phyloP scores from a whole-genome alignment of 2,888 invertebrate species.

The Tiliacea citrago region DNA sequence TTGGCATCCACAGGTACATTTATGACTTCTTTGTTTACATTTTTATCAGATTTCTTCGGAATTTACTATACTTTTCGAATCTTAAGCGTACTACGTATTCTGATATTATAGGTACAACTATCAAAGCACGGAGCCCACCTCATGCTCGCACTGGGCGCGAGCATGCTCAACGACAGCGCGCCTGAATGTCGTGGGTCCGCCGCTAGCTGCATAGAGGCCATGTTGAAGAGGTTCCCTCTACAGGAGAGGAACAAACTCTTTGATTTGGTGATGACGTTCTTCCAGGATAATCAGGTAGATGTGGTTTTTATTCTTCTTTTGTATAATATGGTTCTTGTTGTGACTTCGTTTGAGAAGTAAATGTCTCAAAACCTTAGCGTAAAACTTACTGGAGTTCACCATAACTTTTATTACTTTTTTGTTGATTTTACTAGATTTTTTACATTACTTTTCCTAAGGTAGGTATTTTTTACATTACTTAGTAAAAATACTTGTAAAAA shows the following conservation, averaged over 20 bases:
- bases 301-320: too few species aligned
- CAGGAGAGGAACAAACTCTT: conserved; percentile 93
- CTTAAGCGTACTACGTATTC: conserved; percentile 55
- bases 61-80: neutral
- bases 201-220: conserved; percentile 93
- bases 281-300: conserved; percentile 88
- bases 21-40: neutral
- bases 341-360: too few species aligned
- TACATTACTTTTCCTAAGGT: too few species aligned
- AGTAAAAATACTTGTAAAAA: too few species aligned
- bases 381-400: too few species aligned
- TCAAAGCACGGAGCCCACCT: conserved; percentile 92
- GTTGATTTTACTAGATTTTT: too few species aligned
- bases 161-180: conserved; percentile 95
- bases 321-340: too few species aligned
- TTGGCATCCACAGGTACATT: neutral
- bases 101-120: conserved; percentile 89
- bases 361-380: too few species aligned
- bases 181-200: conserved; percentile 94
- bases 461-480: too few species aligned
- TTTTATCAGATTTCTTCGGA: too few species aligned
- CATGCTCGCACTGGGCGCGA: conserved; percentile 94
- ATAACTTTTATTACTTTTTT: too few species aligned
- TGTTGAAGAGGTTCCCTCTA: conserved; percentile 91
- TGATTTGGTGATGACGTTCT: conserved; percentile 93